Percentiles rank a stretch among this genome's conserved stretches.
These are phyloP conservation scores for Diachrysia chrysitis DNA, from an alignment of 2,888 invertebrate genomes.

Conservation along the genomic window DNA sequence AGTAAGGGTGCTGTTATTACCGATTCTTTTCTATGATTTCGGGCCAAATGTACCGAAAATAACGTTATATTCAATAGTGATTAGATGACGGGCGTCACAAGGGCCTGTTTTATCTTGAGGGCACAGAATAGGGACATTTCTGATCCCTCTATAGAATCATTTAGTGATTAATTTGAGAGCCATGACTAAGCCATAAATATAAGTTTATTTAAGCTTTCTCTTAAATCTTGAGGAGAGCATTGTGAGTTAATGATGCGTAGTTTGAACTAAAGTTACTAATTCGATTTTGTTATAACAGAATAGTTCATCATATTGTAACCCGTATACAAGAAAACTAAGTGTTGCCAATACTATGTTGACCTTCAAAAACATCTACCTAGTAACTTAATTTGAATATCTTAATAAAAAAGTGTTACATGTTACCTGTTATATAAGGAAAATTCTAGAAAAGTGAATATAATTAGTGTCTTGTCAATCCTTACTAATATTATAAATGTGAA, in stretches of 20 bases:
- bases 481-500: no score
- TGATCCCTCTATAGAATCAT: constrained; percentile 32
- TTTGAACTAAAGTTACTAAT: not conserved
- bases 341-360: no score
- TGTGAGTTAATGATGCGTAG: constrained; percentile 8
- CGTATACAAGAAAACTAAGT: no score
- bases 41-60: constrained; percentile 6
- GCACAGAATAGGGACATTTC: constrained; percentile 30
- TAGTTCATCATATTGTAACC: no score
- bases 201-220: constrained; percentile 22
- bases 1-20: no score
- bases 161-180: constrained; percentile 44
- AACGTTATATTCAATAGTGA: constrained; percentile 37
- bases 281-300: not conserved
- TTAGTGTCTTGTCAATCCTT: no score
- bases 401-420: no score
- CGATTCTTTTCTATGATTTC: not conserved
- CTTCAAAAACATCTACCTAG: no score
- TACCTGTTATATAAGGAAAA: no score
- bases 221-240: constrained; percentile 2
- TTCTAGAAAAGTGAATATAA: no score
- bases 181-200: constrained; percentile 33
- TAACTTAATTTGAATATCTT: no score
- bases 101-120: constrained; percentile 32
- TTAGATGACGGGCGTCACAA: constrained; percentile 34